Conservation (phyloP, 1,140 invertebrate species). For the Drosophila bocki region DNA sequence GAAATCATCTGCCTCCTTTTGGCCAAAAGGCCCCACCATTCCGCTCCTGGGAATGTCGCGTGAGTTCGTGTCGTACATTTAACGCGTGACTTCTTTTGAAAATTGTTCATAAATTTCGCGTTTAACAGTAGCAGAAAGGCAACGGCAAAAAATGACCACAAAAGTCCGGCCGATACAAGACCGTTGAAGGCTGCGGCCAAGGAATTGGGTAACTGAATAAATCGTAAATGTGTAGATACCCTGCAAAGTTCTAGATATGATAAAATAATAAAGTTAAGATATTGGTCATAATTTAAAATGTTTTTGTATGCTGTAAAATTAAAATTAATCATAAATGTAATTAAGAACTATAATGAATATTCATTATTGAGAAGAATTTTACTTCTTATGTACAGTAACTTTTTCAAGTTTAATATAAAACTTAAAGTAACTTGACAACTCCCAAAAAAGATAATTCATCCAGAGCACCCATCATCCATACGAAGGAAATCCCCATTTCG, state of each 20-base stretch:
- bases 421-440: background rate
- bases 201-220: slow-evolving; percentile 40
- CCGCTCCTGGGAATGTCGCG: slow-evolving; percentile 57
- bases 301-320: background rate
- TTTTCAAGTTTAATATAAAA: no score
- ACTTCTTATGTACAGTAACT: background rate
- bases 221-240: background rate
- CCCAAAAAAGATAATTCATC: background rate
- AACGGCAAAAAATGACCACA: slow-evolving; percentile 51
- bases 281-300: background rate
- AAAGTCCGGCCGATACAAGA: slow-evolving; percentile 50
- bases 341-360: no score
- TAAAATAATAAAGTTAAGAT: background rate
- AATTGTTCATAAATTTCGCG: slow-evolving; percentile 82
- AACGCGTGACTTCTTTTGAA: slow-evolving; percentile 77
- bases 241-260: background rate
- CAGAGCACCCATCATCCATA: background rate
- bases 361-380: background rate
- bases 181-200: slow-evolving; percentile 56
- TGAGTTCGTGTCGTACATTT: slow-evolving; percentile 81
- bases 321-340: background rate
- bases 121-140: slow-evolving; percentile 78
- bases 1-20: slow-evolving; percentile 70
- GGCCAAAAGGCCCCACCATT: background rate
- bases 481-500: slow-evolving; percentile 16